Percentiles rank a stretch among this genome's conserved stretches.
phyloP scores from a whole-genome alignment of 2,888 invertebrate genomes.

The Mechanitis messenoides region DNA sequence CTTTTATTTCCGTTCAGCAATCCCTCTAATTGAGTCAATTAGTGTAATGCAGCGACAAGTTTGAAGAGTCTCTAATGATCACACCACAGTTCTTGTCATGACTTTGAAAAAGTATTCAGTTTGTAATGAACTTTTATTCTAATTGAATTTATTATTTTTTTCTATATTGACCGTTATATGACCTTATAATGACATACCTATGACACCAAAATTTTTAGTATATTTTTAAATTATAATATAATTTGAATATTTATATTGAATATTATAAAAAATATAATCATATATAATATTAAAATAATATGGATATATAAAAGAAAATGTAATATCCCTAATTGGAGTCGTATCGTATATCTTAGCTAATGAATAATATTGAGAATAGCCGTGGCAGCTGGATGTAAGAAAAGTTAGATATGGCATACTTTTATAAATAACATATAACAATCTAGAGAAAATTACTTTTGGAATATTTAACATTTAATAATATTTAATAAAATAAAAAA shows the following conservation, averaged over 20 bases:
- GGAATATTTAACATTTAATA: too few relatives aligned
- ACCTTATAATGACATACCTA: too few relatives aligned
- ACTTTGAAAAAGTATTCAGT: constrained; percentile 55
- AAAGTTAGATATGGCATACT: constrained; percentile 20
- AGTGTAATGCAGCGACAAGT: constrained; percentile 76
- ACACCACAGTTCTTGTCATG: constrained; percentile 39
- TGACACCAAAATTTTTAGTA: background rate
- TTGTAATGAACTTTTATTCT: constrained; percentile 28
- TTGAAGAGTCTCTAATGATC: constrained; percentile 69
- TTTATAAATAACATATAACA: background rate
- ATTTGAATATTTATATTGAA: too few relatives aligned
- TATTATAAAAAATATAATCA: background rate
- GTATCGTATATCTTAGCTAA: constrained; percentile 29
- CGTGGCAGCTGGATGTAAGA: constrained; percentile 14
- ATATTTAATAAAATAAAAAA: too few relatives aligned
- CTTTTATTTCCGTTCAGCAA: constrained; percentile 77
- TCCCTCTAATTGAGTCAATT: constrained; percentile 77
- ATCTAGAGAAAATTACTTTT: background rate
- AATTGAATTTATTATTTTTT: constrained; percentile 15
- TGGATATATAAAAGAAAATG: constrained; percentile 25
- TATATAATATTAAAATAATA: background rate
- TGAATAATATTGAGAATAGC: constrained; percentile 29
- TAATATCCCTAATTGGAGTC: constrained; percentile 27
- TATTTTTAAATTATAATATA: background rate
- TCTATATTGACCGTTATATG: constrained; percentile 9